phyloP scores from a whole-genome alignment of 1,140 invertebrate species.

The Plodia interpunctella region DNA sequence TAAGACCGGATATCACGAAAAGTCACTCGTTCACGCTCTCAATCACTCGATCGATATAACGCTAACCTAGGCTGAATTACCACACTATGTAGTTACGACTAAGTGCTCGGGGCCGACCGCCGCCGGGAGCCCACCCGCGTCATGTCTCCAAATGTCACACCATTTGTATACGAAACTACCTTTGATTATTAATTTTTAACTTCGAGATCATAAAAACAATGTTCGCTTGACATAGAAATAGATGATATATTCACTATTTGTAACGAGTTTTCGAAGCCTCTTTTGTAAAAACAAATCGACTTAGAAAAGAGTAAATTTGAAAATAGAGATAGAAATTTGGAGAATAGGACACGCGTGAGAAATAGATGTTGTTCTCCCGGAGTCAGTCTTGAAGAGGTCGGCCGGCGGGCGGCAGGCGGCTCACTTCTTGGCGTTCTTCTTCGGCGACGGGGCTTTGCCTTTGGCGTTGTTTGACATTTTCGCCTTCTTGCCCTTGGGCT shows the following conservation, averaged over 20 bases:
- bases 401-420: constrained; percentile 22
- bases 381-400: constrained; percentile 8
- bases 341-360: too few species aligned
- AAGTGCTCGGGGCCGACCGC: constrained; percentile 28
- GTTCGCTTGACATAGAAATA: too few species aligned
- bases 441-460: constrained; percentile 74
- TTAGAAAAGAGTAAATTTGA: too few species aligned
- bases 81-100: constrained; percentile 62
- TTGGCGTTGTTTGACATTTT: constrained; percentile 82
- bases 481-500: constrained; percentile 80
- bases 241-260: too few species aligned
- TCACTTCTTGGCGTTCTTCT: constrained; percentile 77
- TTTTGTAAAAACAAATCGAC: too few species aligned
- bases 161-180: neutral
- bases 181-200: neutral
- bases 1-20: constrained; percentile 31
- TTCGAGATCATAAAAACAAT: too few species aligned
- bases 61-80: constrained; percentile 67
- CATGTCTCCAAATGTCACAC: neutral
- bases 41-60: constrained; percentile 53
- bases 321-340: too few species aligned
- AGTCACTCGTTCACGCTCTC: constrained; percentile 42
- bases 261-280: too few species aligned
- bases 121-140: constrained; percentile 20
- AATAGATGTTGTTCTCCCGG: too few species aligned